These are phyloP conservation scores for Subanguina moxae DNA, from an alignment of 1,140 invertebrate genomes.

Conservation along the genomic window DNA sequence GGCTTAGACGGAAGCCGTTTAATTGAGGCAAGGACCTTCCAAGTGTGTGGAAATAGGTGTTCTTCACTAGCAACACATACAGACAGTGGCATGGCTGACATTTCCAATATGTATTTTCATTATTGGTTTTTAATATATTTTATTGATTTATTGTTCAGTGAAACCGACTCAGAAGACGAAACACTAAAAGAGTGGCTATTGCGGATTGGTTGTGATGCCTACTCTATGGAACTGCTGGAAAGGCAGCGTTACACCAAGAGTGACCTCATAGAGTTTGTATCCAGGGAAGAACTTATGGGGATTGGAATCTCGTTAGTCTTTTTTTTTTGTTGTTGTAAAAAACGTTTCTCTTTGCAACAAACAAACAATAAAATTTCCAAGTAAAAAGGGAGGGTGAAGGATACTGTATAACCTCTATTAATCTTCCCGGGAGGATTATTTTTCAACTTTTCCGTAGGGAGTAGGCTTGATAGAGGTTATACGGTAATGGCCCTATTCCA, in stretches of 20 bases:
- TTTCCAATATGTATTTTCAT: neutral
- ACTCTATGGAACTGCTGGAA: constrained; percentile 65
- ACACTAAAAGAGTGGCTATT: constrained; percentile 29
- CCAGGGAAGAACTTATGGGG: constrained; percentile 72
- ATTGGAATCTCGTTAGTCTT: constrained; percentile 69
- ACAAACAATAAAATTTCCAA: neutral
- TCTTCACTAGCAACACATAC: neutral
- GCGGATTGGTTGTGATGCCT: constrained; percentile 35
- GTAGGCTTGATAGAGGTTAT: too few species aligned
- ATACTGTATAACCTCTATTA: constrained; percentile 4
- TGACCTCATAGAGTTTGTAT: constrained; percentile 72
- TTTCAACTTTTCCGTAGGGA: neutral
- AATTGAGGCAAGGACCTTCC: neutral
- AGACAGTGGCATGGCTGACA: neutral
- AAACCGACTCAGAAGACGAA: constrained; percentile 21
- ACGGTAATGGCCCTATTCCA: too few species aligned
- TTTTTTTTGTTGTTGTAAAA: neutral
- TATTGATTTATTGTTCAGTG: neutral
- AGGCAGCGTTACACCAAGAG: constrained; percentile 74
- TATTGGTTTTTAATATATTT: neutral
- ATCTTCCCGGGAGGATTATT: neutral
- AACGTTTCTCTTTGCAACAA: neutral
- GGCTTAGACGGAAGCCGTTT: too few species aligned
- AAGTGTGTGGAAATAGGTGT: neutral
- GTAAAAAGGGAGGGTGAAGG: neutral